phyloP scores from a whole-genome alignment of 2,888 invertebrate species.

The Heliconius hortense region DNA sequence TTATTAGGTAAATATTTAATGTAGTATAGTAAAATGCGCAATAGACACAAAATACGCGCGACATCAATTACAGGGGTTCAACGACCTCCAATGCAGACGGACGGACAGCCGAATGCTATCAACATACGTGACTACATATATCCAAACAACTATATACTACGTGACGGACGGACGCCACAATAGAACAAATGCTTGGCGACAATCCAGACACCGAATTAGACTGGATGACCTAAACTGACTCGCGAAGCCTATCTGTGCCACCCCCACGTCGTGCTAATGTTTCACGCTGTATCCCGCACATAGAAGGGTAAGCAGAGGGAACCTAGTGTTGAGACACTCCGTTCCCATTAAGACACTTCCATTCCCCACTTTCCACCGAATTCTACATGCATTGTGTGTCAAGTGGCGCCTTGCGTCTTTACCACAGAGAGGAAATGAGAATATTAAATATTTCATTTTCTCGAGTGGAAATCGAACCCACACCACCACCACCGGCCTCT shows the following conservation, averaged over 20 bases:
- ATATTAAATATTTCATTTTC: too few relatives aligned
- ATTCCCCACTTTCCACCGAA: too few relatives aligned
- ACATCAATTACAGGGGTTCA: slow-evolving; percentile 62
- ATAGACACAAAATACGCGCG: slow-evolving; percentile 56
- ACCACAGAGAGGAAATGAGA: too few relatives aligned
- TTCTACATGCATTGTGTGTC: too few relatives aligned
- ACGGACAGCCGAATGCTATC: slow-evolving; percentile 46
- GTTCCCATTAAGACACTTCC: too few relatives aligned
- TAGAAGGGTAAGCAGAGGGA: too few relatives aligned
- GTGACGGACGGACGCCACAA: slow-evolving; percentile 64
- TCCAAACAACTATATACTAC: slow-evolving; percentile 49
- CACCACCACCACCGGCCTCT: too few relatives aligned
- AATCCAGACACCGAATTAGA: slow-evolving; percentile 76
- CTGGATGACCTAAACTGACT: slow-evolving; percentile 52
- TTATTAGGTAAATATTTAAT: neutral
- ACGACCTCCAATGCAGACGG: slow-evolving; percentile 53
- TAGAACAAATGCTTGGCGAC: slow-evolving; percentile 76
- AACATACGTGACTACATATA: slow-evolving; percentile 55
- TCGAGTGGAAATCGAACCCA: too few relatives aligned
- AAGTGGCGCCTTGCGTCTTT: too few relatives aligned
- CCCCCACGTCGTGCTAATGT: slow-evolving; percentile 6
- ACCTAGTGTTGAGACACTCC: too few relatives aligned
- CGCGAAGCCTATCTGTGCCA: slow-evolving; percentile 44
- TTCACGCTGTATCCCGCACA: neutral
- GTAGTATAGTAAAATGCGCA: slow-evolving; percentile 36